phyloP scores from a whole-genome alignment of 2,888 invertebrate species.

The Stenurella melanura region DNA sequence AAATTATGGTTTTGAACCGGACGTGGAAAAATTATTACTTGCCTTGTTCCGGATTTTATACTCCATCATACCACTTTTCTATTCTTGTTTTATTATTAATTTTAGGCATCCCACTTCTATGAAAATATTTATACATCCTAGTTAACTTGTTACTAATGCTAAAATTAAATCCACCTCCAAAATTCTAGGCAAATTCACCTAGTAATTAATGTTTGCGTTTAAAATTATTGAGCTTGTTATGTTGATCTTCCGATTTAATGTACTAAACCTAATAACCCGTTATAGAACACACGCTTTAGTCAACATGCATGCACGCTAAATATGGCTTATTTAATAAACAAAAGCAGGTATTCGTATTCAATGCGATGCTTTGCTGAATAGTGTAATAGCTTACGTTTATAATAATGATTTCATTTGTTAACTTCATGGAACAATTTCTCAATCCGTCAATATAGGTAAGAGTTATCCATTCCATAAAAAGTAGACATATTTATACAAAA shows the following conservation, averaged over 20 bases:
- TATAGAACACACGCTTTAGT: conserved; percentile 12
- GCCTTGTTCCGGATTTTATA: no score
- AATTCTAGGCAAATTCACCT: background rate
- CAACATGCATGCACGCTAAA: conserved; percentile 16
- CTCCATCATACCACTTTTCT: no score
- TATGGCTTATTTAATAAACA: conserved; percentile 12
- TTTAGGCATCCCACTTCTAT: no score
- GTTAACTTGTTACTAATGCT: background rate
- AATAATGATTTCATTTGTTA: no score
- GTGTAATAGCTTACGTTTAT: background rate
- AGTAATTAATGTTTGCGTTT: conserved; percentile 31
- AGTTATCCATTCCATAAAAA: no score
- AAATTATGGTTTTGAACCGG: no score
- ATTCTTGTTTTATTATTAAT: no score
- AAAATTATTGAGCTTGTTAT: conserved; percentile 23
- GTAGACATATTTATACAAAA: no score
- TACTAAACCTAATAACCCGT: conserved; percentile 9
- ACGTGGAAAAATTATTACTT: no score
- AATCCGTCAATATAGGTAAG: no score
- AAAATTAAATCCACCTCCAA: background rate
- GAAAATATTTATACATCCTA: no score
- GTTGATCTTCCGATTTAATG: conserved; percentile 38
- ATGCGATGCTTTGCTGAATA: background rate
- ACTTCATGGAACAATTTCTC: no score
- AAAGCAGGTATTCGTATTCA: background rate